These are phyloP conservation scores for Valencia hispanica DNA, from an alignment of 2,797 vertebrate genomes.

Conservation along the genomic window DNA sequence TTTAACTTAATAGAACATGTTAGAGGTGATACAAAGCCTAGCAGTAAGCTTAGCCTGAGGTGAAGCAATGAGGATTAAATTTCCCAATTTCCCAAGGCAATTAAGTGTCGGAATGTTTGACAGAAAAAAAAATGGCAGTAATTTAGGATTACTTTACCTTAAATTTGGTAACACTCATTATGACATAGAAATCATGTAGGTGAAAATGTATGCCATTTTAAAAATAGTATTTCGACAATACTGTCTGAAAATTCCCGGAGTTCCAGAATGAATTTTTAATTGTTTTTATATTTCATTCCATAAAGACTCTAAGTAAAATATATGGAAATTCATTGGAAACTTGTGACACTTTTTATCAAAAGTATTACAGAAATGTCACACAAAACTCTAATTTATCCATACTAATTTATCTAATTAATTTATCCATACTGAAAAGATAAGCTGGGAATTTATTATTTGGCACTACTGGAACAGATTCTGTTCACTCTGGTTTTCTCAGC, in stretches of 20 bases:
- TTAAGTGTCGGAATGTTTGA: neutral
- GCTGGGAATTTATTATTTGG: slow-evolving; percentile 20
- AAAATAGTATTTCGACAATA: neutral
- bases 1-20: slow-evolving; percentile 14
- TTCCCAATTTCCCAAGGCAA: slow-evolving; percentile 8
- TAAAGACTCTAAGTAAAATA: neutral
- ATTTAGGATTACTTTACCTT: slow-evolving; percentile 12
- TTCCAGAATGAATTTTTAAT: neutral
- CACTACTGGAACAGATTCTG: slow-evolving; percentile 3
- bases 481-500: neutral
- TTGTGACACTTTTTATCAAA: neutral
- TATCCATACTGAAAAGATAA: slow-evolving; percentile 24
- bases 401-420: too few relatives aligned
- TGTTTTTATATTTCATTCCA: neutral
- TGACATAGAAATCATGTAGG: slow-evolving; percentile 17
- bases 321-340: neutral
- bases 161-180: neutral
- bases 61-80: slow-evolving; percentile 15
- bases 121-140: neutral
- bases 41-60: slow-evolving; percentile 4
- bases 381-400: neutral
- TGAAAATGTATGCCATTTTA: neutral
- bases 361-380: neutral
- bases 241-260: neutral
- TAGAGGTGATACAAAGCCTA: slow-evolving; percentile 9